These are phyloP conservation scores for Drosophila ohnishii DNA, from an alignment of 1,140 invertebrate genomes.

Conservation along the genomic window DNA sequence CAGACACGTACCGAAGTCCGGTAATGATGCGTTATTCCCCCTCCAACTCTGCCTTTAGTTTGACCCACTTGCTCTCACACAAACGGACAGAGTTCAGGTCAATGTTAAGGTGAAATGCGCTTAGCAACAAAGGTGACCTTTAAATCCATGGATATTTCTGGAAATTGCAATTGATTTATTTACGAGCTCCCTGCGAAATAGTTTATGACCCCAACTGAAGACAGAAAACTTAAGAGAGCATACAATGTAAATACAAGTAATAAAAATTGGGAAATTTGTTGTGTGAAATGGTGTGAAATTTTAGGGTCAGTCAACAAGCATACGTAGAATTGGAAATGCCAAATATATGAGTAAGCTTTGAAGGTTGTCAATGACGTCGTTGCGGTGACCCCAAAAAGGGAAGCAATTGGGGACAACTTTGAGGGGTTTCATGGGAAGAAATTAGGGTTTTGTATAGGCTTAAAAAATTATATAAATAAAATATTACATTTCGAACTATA, in stretches of 20 bases:
- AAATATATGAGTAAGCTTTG: slow-evolving; percentile 1
- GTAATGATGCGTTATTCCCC: slow-evolving; percentile 38
- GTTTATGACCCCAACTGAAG: slow-evolving; percentile 1
- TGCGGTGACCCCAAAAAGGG: slow-evolving; percentile 5
- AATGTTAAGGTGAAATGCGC: slow-evolving; percentile 70
- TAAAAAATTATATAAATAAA: background rate
- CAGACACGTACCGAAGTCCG: slow-evolving; percentile 58
- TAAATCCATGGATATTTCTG: slow-evolving; percentile 20
- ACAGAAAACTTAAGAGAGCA: background rate
- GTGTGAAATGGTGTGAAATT: slow-evolving; percentile 37
- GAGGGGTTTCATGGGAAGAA: background rate
- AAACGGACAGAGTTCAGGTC: slow-evolving; percentile 51
- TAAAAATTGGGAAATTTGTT: slow-evolving; percentile 19
- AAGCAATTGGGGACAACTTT: background rate
- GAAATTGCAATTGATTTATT: slow-evolving; percentile 25
- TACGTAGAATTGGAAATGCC: slow-evolving; percentile 14
- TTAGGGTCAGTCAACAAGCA: slow-evolving; percentile 13
- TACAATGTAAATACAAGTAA: slow-evolving; percentile 9
- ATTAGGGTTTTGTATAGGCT: background rate
- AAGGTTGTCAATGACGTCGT: background rate
- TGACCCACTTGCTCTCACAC: slow-evolving; percentile 49
- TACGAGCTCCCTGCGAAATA: slow-evolving; percentile 22
- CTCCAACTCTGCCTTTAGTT: slow-evolving; percentile 22
- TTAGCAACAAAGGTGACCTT: slow-evolving; percentile 7
- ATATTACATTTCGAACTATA: background rate